A percentile compares a stretch with the other conserved stretches of the same genome.
Evolutionary conservation across 2,113 vertebrate genomes (phyloP).

Genomic region (Tonatia bakeri): DNA sequence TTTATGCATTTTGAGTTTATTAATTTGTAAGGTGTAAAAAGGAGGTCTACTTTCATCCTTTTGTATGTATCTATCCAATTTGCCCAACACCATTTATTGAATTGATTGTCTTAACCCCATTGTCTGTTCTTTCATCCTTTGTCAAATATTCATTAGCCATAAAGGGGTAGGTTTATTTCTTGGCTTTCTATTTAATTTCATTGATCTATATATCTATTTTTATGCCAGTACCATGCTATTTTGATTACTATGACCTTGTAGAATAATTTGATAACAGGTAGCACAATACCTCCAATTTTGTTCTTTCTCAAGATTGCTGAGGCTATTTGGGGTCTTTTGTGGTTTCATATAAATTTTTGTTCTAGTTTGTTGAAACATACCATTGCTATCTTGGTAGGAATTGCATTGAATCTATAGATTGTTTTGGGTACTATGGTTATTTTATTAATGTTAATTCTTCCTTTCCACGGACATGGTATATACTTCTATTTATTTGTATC

Average conservation of each 20-base stretch:
- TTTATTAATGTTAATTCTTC: not conserved
- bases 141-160: not conserved
- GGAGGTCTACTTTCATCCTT: not conserved
- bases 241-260: not conserved
- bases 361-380: not conserved
- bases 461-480: not conserved
- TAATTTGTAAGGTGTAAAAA: not conserved
- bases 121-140: not conserved
- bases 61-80: not conserved
- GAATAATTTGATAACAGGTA: not conserved
- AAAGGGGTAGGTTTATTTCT: not conserved
- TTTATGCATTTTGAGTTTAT: not conserved
- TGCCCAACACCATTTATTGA: not conserved
- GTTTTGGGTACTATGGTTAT: not conserved
- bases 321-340: not conserved
- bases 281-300: not conserved
- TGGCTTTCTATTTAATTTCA: not conserved
- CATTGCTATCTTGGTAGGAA: not conserved
- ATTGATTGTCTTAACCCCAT: not conserved
- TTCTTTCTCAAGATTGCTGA: not conserved
- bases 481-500: not conserved
- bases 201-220: not conserved
- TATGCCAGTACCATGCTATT: not conserved
- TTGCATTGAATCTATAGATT: not conserved
- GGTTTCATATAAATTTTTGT: not conserved